These are phyloP conservation scores for Actias luna DNA, from an alignment of 2,888 invertebrate genomes.

Conservation along the genomic window DNA sequence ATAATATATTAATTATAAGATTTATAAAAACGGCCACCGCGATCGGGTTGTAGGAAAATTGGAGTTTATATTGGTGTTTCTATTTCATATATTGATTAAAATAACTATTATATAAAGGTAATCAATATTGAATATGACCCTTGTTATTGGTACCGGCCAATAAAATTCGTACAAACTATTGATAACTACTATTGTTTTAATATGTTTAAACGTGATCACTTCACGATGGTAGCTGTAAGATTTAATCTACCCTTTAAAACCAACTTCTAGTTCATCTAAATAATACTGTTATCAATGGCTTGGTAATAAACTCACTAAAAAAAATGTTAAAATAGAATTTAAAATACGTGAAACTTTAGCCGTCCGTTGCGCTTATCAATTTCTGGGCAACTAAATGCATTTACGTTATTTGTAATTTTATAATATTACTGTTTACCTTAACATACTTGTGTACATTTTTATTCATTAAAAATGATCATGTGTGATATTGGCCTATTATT, in stretches of 20 bases:
- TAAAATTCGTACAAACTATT: constrained; percentile 65
- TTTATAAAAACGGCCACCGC: constrained; percentile 46
- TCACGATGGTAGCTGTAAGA: constrained; percentile 67
- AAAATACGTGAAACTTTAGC: constrained; percentile 58
- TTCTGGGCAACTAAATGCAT: constrained; percentile 78
- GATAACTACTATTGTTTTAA: constrained; percentile 62
- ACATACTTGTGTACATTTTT: constrained; percentile 67
- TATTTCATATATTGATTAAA: constrained; percentile 68
- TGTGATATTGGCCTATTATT: constrained; percentile 76
- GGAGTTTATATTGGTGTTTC: constrained; percentile 78
- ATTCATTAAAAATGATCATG: constrained; percentile 72
- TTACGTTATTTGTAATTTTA: constrained; percentile 45
- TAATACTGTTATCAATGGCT: constrained; percentile 82
- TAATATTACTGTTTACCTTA: constrained; percentile 56
- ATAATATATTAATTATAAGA: constrained; percentile 69
- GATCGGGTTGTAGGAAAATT: constrained; percentile 48
- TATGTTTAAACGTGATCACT: constrained; percentile 53
- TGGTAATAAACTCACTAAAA: constrained; percentile 77
- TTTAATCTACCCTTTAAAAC: constrained; percentile 69
- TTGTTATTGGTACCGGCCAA: constrained; percentile 40
- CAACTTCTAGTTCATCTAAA: constrained; percentile 76
- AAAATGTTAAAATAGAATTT: constrained; percentile 48
- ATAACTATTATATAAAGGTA: constrained; percentile 49
- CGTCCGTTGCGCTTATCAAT: constrained; percentile 44
- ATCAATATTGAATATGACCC: constrained; percentile 44